Conservation (phyloP, 1,140 invertebrate species). For the Penaeus japonicus region DNA sequence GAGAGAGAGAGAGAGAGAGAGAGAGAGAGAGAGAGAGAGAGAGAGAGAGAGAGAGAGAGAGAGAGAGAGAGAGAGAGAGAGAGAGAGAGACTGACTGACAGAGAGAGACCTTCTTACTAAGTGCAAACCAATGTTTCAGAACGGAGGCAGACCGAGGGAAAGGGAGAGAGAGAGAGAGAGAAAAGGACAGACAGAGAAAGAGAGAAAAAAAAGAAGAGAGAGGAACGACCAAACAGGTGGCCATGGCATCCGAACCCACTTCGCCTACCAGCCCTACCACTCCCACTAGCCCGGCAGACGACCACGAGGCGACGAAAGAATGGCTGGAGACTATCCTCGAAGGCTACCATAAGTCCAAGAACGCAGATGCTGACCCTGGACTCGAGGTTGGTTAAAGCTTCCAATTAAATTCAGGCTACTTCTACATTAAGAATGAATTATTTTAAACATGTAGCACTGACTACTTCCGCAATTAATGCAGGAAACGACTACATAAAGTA, state of each 20-base stretch:
- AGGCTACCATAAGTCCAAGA: conserved; percentile 6
- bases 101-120: background rate
- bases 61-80: background rate
- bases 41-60: too few relatives aligned
- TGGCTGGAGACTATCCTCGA: conserved; percentile 49
- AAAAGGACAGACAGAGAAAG: background rate
- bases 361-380: background rate
- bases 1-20: background rate
- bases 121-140: too few relatives aligned
- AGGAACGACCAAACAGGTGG: background rate
- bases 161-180: background rate
- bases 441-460: too few relatives aligned
- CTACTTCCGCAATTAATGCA: too few relatives aligned
- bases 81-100: background rate
- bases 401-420: too few relatives aligned
- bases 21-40: too few relatives aligned
- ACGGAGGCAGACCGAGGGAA: background rate
- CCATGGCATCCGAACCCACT: conserved; percentile 38
- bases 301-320: conserved; percentile 35
- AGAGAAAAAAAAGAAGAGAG: background rate
- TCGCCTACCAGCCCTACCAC: background rate
- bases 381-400: background rate
- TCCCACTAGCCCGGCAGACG: conserved; percentile 24
- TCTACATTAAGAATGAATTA: too few relatives aligned
- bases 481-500: too few relatives aligned